phyloP scores from a whole-genome alignment of 2,888 invertebrate genomes.

The Mystacides longicornis region DNA sequence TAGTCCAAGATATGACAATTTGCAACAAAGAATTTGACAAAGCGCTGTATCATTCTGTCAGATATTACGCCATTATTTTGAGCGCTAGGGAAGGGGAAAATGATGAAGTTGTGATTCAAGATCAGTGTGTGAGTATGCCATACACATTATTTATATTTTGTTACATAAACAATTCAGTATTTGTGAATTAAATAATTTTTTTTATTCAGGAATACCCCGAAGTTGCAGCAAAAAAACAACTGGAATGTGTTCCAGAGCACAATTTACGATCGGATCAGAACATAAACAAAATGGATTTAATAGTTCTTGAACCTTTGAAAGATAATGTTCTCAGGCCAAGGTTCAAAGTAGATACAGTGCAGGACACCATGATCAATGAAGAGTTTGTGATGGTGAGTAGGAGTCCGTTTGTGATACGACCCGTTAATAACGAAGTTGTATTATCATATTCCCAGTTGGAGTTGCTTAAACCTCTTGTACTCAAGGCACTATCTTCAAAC shows the following conservation, averaged over 20 bases:
- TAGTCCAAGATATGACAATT: slow-evolving; percentile 12
- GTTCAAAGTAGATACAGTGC: slow-evolving; percentile 13
- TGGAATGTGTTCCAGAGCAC: neutral
- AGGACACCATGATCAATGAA: slow-evolving; percentile 11
- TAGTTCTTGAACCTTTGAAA: slow-evolving; percentile 2
- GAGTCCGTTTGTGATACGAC: slow-evolving; percentile 7
- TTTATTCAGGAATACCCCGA: neutral
- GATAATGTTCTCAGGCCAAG: slow-evolving; percentile 1
- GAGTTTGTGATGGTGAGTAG: slow-evolving; percentile 6
- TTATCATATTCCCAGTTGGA: slow-evolving; percentile 7
- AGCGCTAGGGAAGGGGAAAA: neutral
- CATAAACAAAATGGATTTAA: neutral
- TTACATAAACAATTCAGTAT: no score
- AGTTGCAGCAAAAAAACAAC: neutral
- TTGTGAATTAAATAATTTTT: no score
- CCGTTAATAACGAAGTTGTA: slow-evolving; percentile 6
- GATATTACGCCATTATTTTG: slow-evolving; percentile 12
- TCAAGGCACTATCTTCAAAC: neutral
- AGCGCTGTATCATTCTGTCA: slow-evolving; percentile 12
- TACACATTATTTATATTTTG: no score
- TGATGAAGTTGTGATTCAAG: no score
- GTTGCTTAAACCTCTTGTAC: slow-evolving; percentile 8
- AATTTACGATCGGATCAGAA: neutral
- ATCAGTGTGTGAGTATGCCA: neutral
- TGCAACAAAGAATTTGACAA: slow-evolving; percentile 9